Conservation (phyloP, 2,113 vertebrate species). For the Bettongia penicillata region DNA sequence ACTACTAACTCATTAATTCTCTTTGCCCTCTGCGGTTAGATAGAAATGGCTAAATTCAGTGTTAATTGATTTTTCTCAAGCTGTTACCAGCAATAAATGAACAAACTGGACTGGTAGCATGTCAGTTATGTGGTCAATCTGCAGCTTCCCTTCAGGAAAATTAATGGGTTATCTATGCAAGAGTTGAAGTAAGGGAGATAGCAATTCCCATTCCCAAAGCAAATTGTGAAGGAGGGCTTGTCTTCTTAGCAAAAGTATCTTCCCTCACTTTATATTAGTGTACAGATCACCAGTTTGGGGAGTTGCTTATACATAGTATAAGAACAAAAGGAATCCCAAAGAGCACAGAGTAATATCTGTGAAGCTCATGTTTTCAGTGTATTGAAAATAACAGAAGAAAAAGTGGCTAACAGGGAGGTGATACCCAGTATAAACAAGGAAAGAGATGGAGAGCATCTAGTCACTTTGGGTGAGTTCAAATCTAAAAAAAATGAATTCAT, state of each 20-base stretch:
- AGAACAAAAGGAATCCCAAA: slow-evolving; percentile 70
- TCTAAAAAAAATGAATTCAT: not conserved
- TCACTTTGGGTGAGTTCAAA: not conserved
- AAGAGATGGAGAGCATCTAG: not conserved
- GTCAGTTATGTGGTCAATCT: slow-evolving; percentile 73
- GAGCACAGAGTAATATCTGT: slow-evolving; percentile 73
- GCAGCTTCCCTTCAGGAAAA: slow-evolving; percentile 64
- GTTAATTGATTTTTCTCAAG: slow-evolving; percentile 55
- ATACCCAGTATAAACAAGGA: not conserved
- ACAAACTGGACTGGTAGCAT: slow-evolving; percentile 50
- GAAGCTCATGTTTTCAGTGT: slow-evolving; percentile 49
- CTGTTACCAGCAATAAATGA: slow-evolving; percentile 64
- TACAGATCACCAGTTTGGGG: slow-evolving; percentile 26
- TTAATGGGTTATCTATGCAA: slow-evolving; percentile 75
- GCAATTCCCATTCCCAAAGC: slow-evolving; percentile 70
- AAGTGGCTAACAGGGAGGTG: not conserved
- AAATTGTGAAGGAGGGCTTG: slow-evolving; percentile 70
- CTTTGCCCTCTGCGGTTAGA: slow-evolving; percentile 22
- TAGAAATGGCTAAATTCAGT: slow-evolving; percentile 42
- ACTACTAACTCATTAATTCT: not conserved
- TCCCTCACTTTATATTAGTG: slow-evolving; percentile 36
- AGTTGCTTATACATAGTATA: slow-evolving; percentile 67
- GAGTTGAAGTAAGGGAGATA: slow-evolving; percentile 75
- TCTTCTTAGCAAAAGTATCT: slow-evolving; percentile 58
- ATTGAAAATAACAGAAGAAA: not conserved